These are phyloP conservation scores for Cheilosia urbana DNA, from an alignment of 2,888 invertebrate species.

Conservation along the genomic window DNA sequence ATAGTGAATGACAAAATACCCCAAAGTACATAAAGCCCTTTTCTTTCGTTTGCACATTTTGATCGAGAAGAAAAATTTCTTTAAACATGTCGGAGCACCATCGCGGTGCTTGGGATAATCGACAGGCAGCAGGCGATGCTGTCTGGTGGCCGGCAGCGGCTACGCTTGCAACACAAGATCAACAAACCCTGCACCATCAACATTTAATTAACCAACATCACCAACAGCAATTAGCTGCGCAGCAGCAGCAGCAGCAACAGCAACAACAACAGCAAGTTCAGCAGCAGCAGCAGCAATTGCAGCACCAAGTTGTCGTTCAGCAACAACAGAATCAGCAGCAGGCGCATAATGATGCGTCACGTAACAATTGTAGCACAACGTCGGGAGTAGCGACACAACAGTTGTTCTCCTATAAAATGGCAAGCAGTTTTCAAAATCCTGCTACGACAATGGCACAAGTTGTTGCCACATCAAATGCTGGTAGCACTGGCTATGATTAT, in stretches of 20 bases:
- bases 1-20: conserved; percentile 19
- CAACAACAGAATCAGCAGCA: conserved; percentile 84
- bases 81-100: conserved; percentile 87
- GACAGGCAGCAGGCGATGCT: conserved; percentile 84
- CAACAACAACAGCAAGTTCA: conserved; percentile 81
- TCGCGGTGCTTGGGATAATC: conserved; percentile 87
- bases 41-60: conserved; percentile 9
- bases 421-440: conserved; percentile 91
- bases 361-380: conserved; percentile 86
- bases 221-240: conserved; percentile 85
- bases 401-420: conserved; percentile 94
- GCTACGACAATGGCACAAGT: conserved; percentile 88
- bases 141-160: conserved; percentile 85
- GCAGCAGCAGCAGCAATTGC: conserved; percentile 83
- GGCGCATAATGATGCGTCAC: conserved; percentile 84
- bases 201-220: conserved; percentile 85
- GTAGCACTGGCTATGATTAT: conserved; percentile 89
- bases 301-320: conserved; percentile 84
- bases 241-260: conserved; percentile 84
- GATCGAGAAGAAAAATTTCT: conserved; percentile 31
- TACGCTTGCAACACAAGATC: conserved; percentile 84
- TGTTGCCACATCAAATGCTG: conserved; percentile 86
- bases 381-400: conserved; percentile 88
- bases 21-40: neutral
- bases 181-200: conserved; percentile 84